Conservation (phyloP, 2,888 invertebrate species). For the Drosophila histrio region DNA sequence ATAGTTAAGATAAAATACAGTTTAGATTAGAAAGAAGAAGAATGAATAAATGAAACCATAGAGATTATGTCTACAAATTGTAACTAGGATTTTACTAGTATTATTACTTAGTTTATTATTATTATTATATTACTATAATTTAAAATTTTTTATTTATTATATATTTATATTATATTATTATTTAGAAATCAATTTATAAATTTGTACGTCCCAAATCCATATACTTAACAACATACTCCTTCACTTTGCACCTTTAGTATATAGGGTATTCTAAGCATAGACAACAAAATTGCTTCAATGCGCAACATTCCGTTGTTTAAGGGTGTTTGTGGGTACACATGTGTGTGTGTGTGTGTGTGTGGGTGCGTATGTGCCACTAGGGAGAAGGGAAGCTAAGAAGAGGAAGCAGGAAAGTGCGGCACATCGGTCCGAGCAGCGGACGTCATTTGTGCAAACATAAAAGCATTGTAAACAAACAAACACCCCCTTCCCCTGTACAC, state of each 20-base stretch:
- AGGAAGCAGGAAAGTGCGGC: constrained; percentile 9
- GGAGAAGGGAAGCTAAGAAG: background rate
- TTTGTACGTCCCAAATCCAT: too few relatives aligned
- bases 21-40: too few relatives aligned
- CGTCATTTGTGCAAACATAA: constrained; percentile 79
- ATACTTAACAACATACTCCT: too few relatives aligned
- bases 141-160: too few relatives aligned
- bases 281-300: constrained; percentile 44
- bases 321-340: background rate
- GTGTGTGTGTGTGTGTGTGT: background rate
- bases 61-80: too few relatives aligned
- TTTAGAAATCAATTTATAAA: too few relatives aligned
- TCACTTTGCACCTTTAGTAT: background rate
- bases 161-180: too few relatives aligned
- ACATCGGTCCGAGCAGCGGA: constrained; percentile 55
- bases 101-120: too few relatives aligned
- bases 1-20: too few relatives aligned
- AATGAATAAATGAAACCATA: too few relatives aligned
- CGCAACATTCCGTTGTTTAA: constrained; percentile 41
- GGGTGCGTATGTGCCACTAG: background rate
- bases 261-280: constrained; percentile 44
- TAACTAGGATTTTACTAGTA: too few relatives aligned
- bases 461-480: constrained; percentile 79
- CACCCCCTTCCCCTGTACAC: background rate
- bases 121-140: too few relatives aligned